Evolutionary conservation across 2,888 invertebrate genomes (phyloP).

Genomic region (Chalcis sispes): DNA sequence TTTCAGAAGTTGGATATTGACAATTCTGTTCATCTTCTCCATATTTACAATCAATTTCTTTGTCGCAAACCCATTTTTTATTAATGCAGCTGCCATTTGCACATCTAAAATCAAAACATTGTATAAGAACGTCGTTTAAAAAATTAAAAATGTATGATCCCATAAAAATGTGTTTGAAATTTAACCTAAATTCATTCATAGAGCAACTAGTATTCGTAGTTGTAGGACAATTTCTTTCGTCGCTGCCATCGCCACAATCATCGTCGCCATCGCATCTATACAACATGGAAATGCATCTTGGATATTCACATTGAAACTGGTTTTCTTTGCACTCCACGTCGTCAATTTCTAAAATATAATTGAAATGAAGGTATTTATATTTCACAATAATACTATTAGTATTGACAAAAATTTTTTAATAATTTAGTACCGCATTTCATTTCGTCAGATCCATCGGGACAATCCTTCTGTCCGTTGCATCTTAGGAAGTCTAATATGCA

Average conservation of each 20-base stretch:
- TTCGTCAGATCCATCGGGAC: conserved; percentile 88
- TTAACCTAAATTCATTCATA: conserved; percentile 84
- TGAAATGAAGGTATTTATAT: background rate
- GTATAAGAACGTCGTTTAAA: too few relatives aligned
- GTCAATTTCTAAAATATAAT: conserved; percentile 63
- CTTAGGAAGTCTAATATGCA: conserved; percentile 86
- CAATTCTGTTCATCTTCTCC: conserved; percentile 88
- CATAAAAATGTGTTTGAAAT: background rate
- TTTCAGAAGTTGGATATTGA: conserved; percentile 78
- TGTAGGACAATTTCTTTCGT: conserved; percentile 87
- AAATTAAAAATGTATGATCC: background rate
- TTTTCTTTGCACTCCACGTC: conserved; percentile 81
- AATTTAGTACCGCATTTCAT: conserved; percentile 79
- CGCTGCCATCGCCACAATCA: conserved; percentile 92
- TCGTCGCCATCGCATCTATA: conserved; percentile 91
- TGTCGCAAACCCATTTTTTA: conserved; percentile 87
- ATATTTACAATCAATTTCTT: conserved; percentile 87
- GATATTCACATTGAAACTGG: conserved; percentile 85
- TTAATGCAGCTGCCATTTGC: conserved; percentile 88
- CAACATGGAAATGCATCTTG: conserved; percentile 84
- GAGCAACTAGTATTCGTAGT: conserved; percentile 81
- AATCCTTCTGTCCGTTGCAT: conserved; percentile 89
- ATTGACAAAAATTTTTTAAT: background rate
- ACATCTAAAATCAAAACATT: conserved; percentile 78
- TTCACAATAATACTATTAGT: background rate